phyloP scores from a whole-genome alignment of 2,797 vertebrate genomes.

The Dromococcyx pavoninus region DNA sequence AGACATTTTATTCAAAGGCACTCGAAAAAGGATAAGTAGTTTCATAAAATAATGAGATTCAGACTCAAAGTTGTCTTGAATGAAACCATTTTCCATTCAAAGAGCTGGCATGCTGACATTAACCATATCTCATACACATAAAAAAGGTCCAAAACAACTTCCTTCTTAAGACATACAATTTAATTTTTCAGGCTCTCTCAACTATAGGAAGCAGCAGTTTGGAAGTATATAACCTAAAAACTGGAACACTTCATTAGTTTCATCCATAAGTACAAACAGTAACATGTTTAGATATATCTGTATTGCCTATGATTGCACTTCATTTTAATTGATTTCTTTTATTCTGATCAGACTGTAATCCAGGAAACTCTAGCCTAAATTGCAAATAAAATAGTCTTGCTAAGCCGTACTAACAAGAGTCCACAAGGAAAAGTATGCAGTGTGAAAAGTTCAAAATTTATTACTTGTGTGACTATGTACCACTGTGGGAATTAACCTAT shows the following conservation, averaged over 20 bases:
- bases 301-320: not conserved
- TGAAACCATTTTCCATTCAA: not conserved
- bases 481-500: conserved; percentile 20
- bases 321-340: not conserved
- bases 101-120: not conserved
- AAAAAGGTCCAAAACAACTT: not conserved
- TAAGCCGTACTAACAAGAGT: not conserved
- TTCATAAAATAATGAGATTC: not conserved
- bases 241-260: not conserved
- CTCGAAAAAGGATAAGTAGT: not conserved
- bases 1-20: not conserved
- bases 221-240: not conserved
- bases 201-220: not conserved
- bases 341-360: not conserved
- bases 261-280: not conserved
- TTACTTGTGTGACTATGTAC: not conserved
- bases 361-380: not conserved
- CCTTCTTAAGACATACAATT: not conserved
- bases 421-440: not conserved
- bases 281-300: not conserved
- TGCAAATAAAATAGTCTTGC: not conserved
- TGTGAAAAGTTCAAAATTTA: conserved; percentile 43
- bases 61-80: not conserved
- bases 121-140: not conserved
- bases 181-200: not conserved